Evolutionary conservation across 2,113 vertebrate genomes (phyloP).

Genomic region (Heterocephalus glaber): DNA sequence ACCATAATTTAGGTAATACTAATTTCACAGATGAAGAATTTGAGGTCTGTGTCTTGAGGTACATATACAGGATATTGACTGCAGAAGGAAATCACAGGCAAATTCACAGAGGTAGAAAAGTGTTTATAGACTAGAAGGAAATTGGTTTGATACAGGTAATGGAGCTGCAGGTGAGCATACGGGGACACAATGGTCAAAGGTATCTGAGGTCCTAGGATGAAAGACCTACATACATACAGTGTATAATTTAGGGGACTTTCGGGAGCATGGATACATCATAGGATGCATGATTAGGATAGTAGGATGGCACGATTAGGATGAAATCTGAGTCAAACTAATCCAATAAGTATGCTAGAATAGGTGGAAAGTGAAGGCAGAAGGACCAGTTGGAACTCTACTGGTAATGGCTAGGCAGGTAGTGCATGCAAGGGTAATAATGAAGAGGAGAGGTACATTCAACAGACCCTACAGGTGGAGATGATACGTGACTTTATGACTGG

Average conservation of each 20-base stretch:
- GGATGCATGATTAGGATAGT: background rate
- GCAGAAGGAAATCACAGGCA: conserved; percentile 63
- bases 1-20: background rate
- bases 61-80: background rate
- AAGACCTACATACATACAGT: background rate
- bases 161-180: background rate
- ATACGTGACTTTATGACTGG: background rate
- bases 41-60: background rate
- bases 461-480: background rate
- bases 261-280: background rate
- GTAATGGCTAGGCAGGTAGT: background rate
- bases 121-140: background rate
- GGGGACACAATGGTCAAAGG: background rate
- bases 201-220: background rate
- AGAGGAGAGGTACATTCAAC: background rate
- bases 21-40: background rate
- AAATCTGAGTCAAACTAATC: background rate
- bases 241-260: background rate
- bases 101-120: background rate
- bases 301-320: background rate
- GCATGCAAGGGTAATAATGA: background rate
- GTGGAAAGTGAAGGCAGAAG: background rate
- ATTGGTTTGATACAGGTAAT: background rate
- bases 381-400: background rate
- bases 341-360: background rate